phyloP scores from a whole-genome alignment of 2,888 invertebrate species.

The Odontothrips loti region DNA sequence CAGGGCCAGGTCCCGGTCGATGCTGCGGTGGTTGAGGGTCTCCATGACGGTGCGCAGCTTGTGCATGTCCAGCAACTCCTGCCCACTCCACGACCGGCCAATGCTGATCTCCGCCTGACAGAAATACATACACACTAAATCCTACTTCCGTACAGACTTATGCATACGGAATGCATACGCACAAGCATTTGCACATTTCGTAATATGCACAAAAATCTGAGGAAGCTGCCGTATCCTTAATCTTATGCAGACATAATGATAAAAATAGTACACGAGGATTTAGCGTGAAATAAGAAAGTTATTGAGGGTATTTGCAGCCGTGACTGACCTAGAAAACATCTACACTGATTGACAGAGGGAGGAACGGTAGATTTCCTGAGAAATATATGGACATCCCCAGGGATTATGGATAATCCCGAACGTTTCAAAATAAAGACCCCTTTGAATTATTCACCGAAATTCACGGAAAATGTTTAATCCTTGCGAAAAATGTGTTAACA shows the following conservation, averaged over 20 bases:
- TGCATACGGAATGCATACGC: neutral
- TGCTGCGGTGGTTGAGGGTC: neutral
- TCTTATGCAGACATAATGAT: neutral
- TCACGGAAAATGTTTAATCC: too few species aligned
- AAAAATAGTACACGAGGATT: neutral
- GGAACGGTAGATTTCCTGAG: too few species aligned
- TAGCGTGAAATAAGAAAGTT: too few species aligned
- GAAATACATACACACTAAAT: neutral
- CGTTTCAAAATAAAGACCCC: too few species aligned
- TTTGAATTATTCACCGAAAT: too few species aligned
- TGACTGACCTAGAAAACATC: too few species aligned
- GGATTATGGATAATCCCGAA: too few species aligned
- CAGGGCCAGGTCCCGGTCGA: neutral
- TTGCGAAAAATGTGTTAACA: too few species aligned
- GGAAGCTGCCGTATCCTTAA: neutral
- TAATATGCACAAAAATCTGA: neutral
- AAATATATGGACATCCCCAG: too few species aligned
- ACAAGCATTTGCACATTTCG: too few species aligned
- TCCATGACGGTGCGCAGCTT: slow-evolving; percentile 19
- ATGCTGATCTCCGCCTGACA: neutral
- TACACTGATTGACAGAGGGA: too few species aligned
- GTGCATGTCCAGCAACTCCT: neutral
- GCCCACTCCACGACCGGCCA: neutral
- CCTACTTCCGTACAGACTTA: neutral
- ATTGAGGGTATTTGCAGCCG: too few species aligned